Conservation (phyloP, 2,113 vertebrate genomes). For the Lates calcarifer region DNA sequence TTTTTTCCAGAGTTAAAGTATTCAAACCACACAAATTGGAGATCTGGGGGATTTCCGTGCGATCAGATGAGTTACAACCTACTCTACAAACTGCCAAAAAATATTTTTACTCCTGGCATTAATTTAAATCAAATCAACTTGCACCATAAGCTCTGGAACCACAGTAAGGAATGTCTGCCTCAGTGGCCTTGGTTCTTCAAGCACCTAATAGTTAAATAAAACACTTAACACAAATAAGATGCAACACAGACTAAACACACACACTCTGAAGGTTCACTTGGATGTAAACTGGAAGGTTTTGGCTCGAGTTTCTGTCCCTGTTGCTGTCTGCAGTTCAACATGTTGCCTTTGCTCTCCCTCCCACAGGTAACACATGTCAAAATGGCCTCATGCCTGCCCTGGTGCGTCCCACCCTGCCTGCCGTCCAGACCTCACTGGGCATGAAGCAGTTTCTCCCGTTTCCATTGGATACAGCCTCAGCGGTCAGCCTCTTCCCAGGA, state of each 20-base stretch:
- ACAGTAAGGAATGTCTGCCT: neutral
- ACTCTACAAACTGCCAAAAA: neutral
- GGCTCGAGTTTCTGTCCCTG: neutral
- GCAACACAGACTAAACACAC: neutral
- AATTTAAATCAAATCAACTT: conserved; percentile 15
- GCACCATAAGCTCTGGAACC: neutral
- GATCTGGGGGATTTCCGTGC: conserved; percentile 31
- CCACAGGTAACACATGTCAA: conserved; percentile 93
- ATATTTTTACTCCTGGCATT: conserved; percentile 17
- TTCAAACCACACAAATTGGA: conserved; percentile 18
- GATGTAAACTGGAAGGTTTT: neutral
- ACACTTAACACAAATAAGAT: neutral
- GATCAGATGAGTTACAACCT: neutral
- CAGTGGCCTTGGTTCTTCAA: neutral
- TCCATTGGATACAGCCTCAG: conserved; percentile 88
- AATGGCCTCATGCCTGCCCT: conserved; percentile 93
- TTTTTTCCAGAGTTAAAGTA: neutral
- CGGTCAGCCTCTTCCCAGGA: conserved; percentile 93
- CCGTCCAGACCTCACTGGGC: conserved; percentile 90
- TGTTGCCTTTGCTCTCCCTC: conserved; percentile 47
- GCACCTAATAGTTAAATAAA: conserved; percentile 1
- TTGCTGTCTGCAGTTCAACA: conserved; percentile 29
- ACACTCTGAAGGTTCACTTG: neutral
- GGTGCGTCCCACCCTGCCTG: conserved; percentile 90
- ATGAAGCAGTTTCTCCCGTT: conserved; percentile 96